phyloP scores from a whole-genome alignment of 2,797 vertebrate species.

The Glyptemys insculpta region DNA sequence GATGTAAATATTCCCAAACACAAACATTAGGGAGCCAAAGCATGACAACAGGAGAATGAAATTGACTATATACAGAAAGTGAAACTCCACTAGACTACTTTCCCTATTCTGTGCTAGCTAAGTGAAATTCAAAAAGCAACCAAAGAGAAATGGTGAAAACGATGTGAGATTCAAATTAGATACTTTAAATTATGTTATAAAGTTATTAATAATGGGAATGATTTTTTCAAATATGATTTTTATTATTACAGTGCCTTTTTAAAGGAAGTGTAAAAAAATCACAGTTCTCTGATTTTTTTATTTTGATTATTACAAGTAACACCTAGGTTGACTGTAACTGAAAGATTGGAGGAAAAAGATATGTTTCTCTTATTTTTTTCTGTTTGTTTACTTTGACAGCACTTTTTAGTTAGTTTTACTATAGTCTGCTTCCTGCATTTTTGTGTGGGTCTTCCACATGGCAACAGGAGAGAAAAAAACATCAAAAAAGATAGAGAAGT shows the following conservation, averaged over 20 bases:
- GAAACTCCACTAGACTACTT: not conserved
- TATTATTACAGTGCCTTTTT: not conserved
- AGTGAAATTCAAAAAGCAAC: slow-evolving; percentile 13
- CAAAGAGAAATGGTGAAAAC: not conserved
- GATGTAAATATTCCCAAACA: not conserved
- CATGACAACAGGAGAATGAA: rapidly evolving
- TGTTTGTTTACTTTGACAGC: not conserved
- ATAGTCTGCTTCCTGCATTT: not conserved
- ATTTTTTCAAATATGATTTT: not conserved
- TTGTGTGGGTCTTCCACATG: not conserved
- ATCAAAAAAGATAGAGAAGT: not conserved
- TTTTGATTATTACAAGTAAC: not conserved
- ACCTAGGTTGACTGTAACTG: not conserved
- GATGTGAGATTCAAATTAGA: not conserved
- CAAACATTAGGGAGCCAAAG: not conserved
- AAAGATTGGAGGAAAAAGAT: not conserved
- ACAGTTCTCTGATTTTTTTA: not conserved
- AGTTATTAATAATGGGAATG: not conserved
- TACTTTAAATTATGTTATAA: not conserved
- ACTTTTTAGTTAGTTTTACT: not conserved
- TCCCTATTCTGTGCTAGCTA: not conserved
- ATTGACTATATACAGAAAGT: not conserved
- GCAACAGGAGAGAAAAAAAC: not conserved
- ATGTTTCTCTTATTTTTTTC: not conserved
- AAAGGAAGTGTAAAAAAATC: not conserved